Conservation (phyloP, 2,113 vertebrate genomes). For the Callithrix jacchus region DNA sequence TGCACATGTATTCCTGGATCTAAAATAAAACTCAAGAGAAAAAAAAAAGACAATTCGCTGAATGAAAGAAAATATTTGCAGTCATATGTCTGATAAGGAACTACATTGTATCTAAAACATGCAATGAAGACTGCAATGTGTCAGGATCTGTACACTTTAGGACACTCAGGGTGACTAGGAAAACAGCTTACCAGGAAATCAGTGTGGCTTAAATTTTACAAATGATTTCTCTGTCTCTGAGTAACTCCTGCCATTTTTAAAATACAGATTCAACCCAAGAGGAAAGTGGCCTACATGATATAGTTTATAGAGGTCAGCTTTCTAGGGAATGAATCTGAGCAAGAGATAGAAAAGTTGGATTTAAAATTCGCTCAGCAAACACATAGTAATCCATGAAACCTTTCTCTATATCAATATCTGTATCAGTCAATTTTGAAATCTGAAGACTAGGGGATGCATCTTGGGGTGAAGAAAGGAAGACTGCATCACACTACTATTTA, state of each 20-base stretch:
- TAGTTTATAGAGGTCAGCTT: not conserved
- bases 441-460: not conserved
- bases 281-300: not conserved
- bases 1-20: too few relatives aligned
- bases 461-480: too few relatives aligned
- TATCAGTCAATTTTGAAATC: not conserved
- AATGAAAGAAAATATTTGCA: not conserved
- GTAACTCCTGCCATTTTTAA: not conserved
- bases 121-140: not conserved
- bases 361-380: not conserved
- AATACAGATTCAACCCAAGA: not conserved
- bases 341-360: not conserved
- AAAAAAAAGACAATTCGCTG: not conserved
- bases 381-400: not conserved
- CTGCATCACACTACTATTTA: not conserved
- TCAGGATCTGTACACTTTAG: not conserved
- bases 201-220: not conserved
- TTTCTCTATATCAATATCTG: not conserved
- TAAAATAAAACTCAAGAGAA: too few relatives aligned
- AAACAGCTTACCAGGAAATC: not conserved
- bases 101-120: not conserved
- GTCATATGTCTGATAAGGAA: not conserved
- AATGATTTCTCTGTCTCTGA: not conserved
- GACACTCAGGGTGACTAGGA: not conserved
- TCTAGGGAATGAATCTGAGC: not conserved